Base-by-base conservation (phyloP, 2,888 invertebrate species). In the Philhelius pedissequus region DNA sequence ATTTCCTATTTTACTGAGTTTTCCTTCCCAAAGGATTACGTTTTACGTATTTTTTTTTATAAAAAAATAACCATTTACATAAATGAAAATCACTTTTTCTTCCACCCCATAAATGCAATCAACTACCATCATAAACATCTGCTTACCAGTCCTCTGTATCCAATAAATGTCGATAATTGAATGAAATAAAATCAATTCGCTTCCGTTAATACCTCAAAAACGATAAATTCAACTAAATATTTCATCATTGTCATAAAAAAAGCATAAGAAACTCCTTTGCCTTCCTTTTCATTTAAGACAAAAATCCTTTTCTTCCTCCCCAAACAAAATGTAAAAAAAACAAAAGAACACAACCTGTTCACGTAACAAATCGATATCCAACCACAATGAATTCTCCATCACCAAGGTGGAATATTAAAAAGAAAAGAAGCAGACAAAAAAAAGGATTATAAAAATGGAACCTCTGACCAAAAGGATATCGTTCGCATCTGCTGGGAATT, bases 121-220 rank as follows among this genome's bases (percentile, higher is more conserved):
- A 43, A 18, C 62, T 58, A 66, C 50, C 50, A 71, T 18, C 50
- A 71, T 18, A 13, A 82, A 73, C 82, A 82, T 62, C 82, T 82
- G 82, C 82, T 30, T 30, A 40, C 52, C 35, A 82, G 45, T 71
- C 66, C 25, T 20, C 32, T 43, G 27, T 4, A 30, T 70, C 79
- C 62, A 80, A 80, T 84, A 84, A 80, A 84, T 68, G 79, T 80
- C 75, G 80, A 71, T 80, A 76, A 84, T 80, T 84, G 80, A 84
- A 80, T 80, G 60, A 84, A 84, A 70, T 80, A 60, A 84, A 84
- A 84, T 84, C 84, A 84, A 84, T 80, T 84, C 80, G 84, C 84
- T 84, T 80, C 84, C 75, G 84, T 84, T 80, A 84, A 84, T 84
- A 70, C 80, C 60, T 52, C 60, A 66, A 30, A 30, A 68, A 60